Percentiles rank a stretch among this genome's conserved stretches.
phyloP scores from a whole-genome alignment of 2,113 vertebrate genomes.

The Gymnogyps californianus region DNA sequence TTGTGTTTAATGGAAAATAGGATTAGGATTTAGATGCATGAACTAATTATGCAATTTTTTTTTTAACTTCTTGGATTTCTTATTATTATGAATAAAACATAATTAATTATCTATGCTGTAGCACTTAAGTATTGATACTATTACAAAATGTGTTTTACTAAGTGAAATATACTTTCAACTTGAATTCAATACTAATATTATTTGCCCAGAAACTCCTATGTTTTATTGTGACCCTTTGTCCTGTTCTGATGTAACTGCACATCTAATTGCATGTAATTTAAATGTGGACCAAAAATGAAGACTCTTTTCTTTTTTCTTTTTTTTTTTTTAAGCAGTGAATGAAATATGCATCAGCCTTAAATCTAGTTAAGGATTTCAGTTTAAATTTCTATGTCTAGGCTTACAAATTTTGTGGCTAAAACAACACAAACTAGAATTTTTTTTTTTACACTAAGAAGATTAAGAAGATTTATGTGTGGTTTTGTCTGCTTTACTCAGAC shows the following conservation, averaged over 20 bases:
- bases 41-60: neutral
- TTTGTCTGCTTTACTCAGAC: neutral
- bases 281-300: neutral
- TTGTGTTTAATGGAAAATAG: neutral
- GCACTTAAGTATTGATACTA: neutral
- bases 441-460: neutral
- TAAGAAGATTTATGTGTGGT: neutral
- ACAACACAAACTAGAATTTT: neutral
- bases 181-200: neutral
- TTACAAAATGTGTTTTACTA: neutral
- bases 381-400: neutral
- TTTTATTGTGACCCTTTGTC: neutral
- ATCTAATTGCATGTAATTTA: neutral
- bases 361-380: neutral
- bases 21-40: neutral
- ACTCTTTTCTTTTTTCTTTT: neutral
- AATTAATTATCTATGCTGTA: neutral
- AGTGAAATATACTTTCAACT: neutral
- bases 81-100: neutral
- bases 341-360: neutral
- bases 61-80: neutral
- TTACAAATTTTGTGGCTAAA: neutral
- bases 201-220: neutral
- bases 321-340: neutral
- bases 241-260: neutral